Percentiles rank a stretch among this genome's conserved stretches.
phyloP scores from a whole-genome alignment of 2,888 invertebrate species.

The Crepidodera aurea region DNA sequence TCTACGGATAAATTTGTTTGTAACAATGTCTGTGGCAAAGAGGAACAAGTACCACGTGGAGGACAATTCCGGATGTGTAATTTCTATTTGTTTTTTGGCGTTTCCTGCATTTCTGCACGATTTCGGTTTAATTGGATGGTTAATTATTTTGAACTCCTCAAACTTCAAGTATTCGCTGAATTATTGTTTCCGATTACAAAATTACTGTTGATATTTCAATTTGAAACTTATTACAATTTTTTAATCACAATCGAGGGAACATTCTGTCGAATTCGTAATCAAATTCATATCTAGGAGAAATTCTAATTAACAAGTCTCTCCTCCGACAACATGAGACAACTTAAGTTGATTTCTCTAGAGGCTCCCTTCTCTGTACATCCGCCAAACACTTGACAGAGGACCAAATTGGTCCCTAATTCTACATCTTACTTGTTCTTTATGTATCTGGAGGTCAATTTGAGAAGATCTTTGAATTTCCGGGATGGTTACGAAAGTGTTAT shows the following conservation, averaged over 20 bases:
- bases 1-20: constrained; percentile 1
- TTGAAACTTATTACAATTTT: too few species aligned
- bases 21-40: constrained; percentile 14
- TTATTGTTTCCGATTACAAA: too few species aligned
- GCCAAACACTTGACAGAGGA: constrained; percentile 22
- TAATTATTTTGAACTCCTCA: not conserved
- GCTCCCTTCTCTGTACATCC: constrained; percentile 23
- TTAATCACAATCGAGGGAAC: too few species aligned
- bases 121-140: not conserved
- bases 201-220: too few species aligned
- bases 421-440: constrained; percentile 28
- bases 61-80: not conserved
- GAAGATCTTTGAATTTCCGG: too few species aligned
- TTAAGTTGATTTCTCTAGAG: constrained; percentile 41
- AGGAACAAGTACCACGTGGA: not conserved
- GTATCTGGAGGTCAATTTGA: constrained; percentile 14
- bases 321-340: constrained; percentile 36
- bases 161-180: not conserved
- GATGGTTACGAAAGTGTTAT: too few species aligned
- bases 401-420: constrained; percentile 26
- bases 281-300: constrained; percentile 34
- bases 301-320: constrained; percentile 33
- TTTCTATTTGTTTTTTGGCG: not conserved
- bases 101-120: not conserved
- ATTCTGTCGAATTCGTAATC: constrained; percentile 17